A percentile compares a stretch with the other conserved stretches of the same genome.
These are phyloP conservation scores for Chelon auratus DNA, from an alignment of 2,797 vertebrate genomes.

Conservation along the genomic window DNA sequence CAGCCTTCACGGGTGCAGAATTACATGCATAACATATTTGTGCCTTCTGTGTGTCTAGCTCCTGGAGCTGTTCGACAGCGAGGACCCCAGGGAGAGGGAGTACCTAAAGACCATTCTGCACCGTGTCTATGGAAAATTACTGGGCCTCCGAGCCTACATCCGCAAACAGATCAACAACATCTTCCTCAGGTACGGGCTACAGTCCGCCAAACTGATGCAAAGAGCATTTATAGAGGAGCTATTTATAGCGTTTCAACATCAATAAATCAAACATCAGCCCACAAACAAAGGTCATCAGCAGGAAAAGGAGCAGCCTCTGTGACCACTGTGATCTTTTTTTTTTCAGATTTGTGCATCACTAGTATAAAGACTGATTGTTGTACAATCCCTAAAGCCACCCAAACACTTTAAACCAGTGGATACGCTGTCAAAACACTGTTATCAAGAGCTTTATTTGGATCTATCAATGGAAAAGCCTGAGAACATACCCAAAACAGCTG, in stretches of 20 bases:
- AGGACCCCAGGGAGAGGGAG: conserved; percentile 93
- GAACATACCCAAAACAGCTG: background rate
- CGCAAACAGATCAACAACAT: conserved; percentile 97
- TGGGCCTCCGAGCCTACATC: conserved; percentile 93
- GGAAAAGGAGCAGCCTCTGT: background rate
- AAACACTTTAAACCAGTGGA: background rate
- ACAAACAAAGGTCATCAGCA: conserved; percentile 11
- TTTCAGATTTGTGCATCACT: background rate
- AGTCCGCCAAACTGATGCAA: background rate
- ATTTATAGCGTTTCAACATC: conserved; percentile 22
- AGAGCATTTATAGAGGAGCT: conserved; percentile 20
- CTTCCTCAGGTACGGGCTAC: conserved; percentile 88
- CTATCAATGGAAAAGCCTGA: background rate
- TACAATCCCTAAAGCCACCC: background rate
- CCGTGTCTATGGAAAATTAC: conserved; percentile 94
- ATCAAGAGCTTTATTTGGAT: background rate
- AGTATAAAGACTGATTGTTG: conserved; percentile 3
- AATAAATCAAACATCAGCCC: conserved; percentile 32
- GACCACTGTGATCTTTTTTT: background rate
- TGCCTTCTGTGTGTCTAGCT: conserved; percentile 76
- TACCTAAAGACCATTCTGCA: conserved; percentile 96
- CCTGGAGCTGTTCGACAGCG: conserved; percentile 93
- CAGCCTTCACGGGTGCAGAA: background rate
- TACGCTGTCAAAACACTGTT: background rate
- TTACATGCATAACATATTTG: background rate